Percentiles rank a stretch among this genome's conserved stretches.
These are phyloP conservation scores for Myotis myotis DNA, from an alignment of 2,797 vertebrate genomes.

Conservation along the genomic window DNA sequence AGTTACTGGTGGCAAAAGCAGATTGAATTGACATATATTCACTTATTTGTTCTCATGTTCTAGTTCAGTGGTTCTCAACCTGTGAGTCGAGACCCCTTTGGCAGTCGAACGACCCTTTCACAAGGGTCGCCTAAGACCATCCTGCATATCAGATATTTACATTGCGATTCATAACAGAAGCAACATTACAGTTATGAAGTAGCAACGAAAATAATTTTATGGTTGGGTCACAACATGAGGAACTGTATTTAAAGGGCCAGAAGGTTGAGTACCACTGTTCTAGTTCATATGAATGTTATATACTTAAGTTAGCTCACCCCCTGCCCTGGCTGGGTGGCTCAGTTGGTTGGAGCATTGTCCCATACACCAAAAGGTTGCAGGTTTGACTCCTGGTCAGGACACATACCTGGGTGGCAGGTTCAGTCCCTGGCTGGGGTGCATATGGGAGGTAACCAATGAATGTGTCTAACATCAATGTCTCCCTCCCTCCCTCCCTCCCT, in stretches of 20 bases:
- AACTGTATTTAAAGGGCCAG: too few species aligned
- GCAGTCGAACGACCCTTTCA: too few species aligned
- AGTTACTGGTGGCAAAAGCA: neutral
- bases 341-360: neutral
- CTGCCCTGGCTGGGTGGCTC: neutral
- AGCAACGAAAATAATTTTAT: too few species aligned
- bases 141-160: too few species aligned
- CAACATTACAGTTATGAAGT: too few species aligned
- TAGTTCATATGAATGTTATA: conserved; percentile 15
- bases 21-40: neutral
- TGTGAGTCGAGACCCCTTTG: too few species aligned
- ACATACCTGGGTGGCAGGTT: neutral
- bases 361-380: neutral
- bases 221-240: too few species aligned
- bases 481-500: neutral
- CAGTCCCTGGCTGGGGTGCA: neutral
- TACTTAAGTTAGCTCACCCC: neutral
- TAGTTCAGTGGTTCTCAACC: neutral
- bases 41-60: conserved; percentile 29
- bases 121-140: too few species aligned
- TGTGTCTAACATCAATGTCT: neutral
- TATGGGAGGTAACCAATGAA: neutral
- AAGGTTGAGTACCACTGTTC: neutral
- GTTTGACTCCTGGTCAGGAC: neutral
- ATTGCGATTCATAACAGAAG: too few species aligned